A percentile compares a stretch with the other conserved stretches of the same genome.
These are phyloP conservation scores for Acanthurus leucopareius DNA, from an alignment of 2,797 vertebrate species.

Conservation along the genomic window DNA sequence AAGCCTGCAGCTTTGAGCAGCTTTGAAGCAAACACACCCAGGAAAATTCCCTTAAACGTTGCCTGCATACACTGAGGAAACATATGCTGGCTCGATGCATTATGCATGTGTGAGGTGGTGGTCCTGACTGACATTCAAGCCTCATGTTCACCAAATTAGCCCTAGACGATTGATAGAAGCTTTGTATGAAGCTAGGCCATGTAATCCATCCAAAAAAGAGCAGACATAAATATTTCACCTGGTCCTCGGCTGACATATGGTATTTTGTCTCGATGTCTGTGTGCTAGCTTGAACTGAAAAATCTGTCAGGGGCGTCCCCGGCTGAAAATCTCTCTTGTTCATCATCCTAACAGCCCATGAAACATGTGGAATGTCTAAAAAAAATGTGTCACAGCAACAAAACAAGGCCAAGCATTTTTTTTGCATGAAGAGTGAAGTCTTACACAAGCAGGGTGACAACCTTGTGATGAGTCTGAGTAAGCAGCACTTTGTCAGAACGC, in stretches of 20 bases:
- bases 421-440: slow-evolving; percentile 13
- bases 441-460: slow-evolving; percentile 1
- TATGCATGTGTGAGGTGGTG: slow-evolving; percentile 51
- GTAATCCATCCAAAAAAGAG: slow-evolving; percentile 58
- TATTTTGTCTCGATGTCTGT: slow-evolving; percentile 46
- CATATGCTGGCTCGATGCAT: slow-evolving; percentile 55
- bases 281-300: slow-evolving; percentile 30
- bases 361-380: slow-evolving; percentile 16
- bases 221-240: slow-evolving; percentile 71
- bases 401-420: slow-evolving; percentile 8
- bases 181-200: slow-evolving; percentile 35
- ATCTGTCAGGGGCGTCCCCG: slow-evolving; percentile 27
- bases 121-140: slow-evolving; percentile 53
- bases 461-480: slow-evolving; percentile 10
- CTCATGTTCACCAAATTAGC: slow-evolving; percentile 50
- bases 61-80: slow-evolving; percentile 40
- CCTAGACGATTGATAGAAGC: slow-evolving; percentile 53
- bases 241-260: slow-evolving; percentile 57
- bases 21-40: slow-evolving; percentile 17
- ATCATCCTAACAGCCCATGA: slow-evolving; percentile 38
- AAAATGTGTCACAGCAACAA: slow-evolving; percentile 20
- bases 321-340: slow-evolving; percentile 35
- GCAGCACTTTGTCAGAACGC: slow-evolving; percentile 4
- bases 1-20: slow-evolving; percentile 19
- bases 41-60: slow-evolving; percentile 44